Conservation (phyloP, 1,140 invertebrate species). For the Monochamus saltuarius region DNA sequence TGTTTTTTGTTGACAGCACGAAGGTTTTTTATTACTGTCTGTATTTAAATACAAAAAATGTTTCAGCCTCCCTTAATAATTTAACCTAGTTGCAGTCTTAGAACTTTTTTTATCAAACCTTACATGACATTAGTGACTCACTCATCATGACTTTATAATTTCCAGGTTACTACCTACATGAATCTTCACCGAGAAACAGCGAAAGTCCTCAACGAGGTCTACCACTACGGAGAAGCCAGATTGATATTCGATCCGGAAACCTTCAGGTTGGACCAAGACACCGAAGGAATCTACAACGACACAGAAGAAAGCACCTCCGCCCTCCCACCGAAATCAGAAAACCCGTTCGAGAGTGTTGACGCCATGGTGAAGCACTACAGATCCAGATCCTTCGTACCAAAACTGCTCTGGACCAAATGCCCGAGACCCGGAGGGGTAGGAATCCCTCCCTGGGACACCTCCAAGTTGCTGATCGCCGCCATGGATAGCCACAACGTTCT, state of each 20-base stretch:
- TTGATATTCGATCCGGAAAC: constrained; percentile 58
- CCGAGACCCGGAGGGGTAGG: constrained; percentile 61
- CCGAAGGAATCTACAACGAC: constrained; percentile 53
- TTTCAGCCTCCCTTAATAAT: too few species aligned
- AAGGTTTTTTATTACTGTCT: too few species aligned
- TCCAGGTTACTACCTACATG: constrained; percentile 42
- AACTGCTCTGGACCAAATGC: constrained; percentile 55
- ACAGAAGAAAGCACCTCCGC: constrained; percentile 53
- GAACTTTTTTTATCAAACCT: too few species aligned
- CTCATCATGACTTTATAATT: too few species aligned
- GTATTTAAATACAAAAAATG: too few species aligned
- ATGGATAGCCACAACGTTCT: constrained; percentile 37
- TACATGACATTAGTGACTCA: too few species aligned
- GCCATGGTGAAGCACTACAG: constrained; percentile 55
- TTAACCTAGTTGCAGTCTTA: too few species aligned
- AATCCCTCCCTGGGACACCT: constrained; percentile 59
- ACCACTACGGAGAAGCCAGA: constrained; percentile 55
- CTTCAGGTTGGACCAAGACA: constrained; percentile 56
- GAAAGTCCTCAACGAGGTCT: constrained; percentile 55
- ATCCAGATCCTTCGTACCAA: constrained; percentile 44
- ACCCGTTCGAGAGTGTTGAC: constrained; percentile 55
- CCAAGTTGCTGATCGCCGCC: constrained; percentile 58
- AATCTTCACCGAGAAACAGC: constrained; percentile 57
- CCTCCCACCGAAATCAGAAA: constrained; percentile 44
- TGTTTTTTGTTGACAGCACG: too few species aligned